A percentile compares a stretch with the other conserved stretches of the same genome.
These are phyloP conservation scores for Drosophila borborema DNA, from an alignment of 2,888 invertebrate genomes.

Conservation along the genomic window DNA sequence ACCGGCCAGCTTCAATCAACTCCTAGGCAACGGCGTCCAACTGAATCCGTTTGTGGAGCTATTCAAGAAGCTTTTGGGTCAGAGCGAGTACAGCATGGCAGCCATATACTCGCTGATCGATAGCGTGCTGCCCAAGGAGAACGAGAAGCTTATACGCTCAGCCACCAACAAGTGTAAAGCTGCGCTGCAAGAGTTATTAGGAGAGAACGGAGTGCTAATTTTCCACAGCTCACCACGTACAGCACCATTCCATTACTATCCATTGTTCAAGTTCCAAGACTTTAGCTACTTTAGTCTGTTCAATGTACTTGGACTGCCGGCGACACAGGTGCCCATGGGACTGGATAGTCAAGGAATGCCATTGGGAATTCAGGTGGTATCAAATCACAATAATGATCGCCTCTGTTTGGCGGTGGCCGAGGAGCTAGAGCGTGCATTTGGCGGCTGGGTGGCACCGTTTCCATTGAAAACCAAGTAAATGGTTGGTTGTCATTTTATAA, in stretches of 20 bases:
- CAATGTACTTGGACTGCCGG: constrained; percentile 93
- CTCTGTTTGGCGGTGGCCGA: constrained; percentile 95
- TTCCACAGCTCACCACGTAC: constrained; percentile 92
- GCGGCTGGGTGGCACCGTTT: constrained; percentile 94
- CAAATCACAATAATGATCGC: constrained; percentile 92
- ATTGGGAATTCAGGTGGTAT: constrained; percentile 95
- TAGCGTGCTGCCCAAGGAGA: constrained; percentile 88
- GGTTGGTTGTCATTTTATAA: not conserved
- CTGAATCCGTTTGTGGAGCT: constrained; percentile 87
- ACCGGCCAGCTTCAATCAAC: constrained; percentile 87
- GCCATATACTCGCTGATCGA: constrained; percentile 89
- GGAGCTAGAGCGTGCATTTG: constrained; percentile 94
- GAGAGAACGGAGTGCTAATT: constrained; percentile 92
- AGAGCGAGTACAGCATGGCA: constrained; percentile 89
- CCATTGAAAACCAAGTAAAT: constrained; percentile 63
- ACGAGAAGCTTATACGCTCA: constrained; percentile 88
- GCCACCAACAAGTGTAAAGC: constrained; percentile 87
- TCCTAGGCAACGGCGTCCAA: constrained; percentile 88
- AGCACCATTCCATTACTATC: constrained; percentile 93
- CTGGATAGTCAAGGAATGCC: constrained; percentile 93
- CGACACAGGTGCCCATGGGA: constrained; percentile 92
- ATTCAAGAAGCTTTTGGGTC: constrained; percentile 87
- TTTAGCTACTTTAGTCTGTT: constrained; percentile 94
- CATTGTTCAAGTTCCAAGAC: constrained; percentile 91
- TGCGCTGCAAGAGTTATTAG: constrained; percentile 89